Percentiles rank a stretch among this genome's conserved stretches.
phyloP scores from a whole-genome alignment of 2,888 invertebrate species.

The Barypeithes pellucidus region DNA sequence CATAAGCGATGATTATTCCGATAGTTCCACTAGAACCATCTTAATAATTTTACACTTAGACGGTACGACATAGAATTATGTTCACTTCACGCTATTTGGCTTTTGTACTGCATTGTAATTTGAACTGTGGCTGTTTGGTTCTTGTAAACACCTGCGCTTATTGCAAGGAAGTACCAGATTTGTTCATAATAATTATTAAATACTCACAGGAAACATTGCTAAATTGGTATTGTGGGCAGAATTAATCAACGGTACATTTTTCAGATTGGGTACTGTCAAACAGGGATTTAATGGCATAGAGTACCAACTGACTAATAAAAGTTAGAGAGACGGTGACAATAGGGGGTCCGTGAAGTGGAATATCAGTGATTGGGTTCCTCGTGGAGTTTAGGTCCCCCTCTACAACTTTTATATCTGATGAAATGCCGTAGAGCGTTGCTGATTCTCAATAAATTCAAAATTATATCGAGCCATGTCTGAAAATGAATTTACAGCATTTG shows the following conservation, averaged over 20 bases:
- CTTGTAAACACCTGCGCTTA: conserved; percentile 42
- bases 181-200: conserved; percentile 18
- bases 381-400: too few relatives aligned
- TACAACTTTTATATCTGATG: too few relatives aligned
- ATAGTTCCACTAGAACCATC: conserved; percentile 41
- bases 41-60: conserved; percentile 37
- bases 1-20: conserved; percentile 32
- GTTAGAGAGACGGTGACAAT: too few relatives aligned
- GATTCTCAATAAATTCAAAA: too few relatives aligned
- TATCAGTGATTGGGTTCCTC: too few relatives aligned
- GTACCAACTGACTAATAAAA: too few relatives aligned
- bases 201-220: conserved; percentile 13
- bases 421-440: too few relatives aligned
- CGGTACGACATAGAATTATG: conserved; percentile 41
- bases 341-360: too few relatives aligned
- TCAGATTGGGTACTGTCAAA: too few relatives aligned
- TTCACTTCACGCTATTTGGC: conserved; percentile 42
- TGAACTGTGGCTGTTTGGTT: conserved; percentile 33
- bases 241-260: conserved; percentile 1
- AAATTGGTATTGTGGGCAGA: background rate
- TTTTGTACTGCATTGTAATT: conserved; percentile 40
- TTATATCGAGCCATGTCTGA: too few relatives aligned
- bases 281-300: too few relatives aligned
- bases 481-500: too few relatives aligned
- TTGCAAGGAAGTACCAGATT: conserved; percentile 39